These are phyloP conservation scores for Spialia ferax DNA, from an alignment of 2,888 invertebrate species.

Conservation along the genomic window DNA sequence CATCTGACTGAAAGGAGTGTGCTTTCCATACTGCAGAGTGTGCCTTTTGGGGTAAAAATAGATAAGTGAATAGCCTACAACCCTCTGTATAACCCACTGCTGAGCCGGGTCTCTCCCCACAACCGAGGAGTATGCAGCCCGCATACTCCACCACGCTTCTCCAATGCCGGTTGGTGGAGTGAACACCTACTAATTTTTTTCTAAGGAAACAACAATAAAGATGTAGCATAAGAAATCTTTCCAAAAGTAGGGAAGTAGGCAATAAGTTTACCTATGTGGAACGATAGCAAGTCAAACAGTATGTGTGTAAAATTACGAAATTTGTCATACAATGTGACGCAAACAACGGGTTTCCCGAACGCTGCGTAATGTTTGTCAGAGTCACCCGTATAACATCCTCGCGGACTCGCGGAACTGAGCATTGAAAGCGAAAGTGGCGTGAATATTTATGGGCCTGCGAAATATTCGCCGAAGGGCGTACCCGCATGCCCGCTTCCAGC, in stretches of 20 bases:
- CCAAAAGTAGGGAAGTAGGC: slow-evolving; percentile 24
- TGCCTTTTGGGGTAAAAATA: no score
- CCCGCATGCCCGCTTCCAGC: slow-evolving; percentile 71
- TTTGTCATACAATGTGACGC: slow-evolving; percentile 62
- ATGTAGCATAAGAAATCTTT: not conserved
- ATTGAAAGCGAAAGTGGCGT: slow-evolving; percentile 81
- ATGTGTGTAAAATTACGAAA: slow-evolving; percentile 63
- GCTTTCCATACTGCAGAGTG: no score
- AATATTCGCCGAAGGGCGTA: slow-evolving; percentile 84
- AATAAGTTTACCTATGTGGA: slow-evolving; percentile 31
- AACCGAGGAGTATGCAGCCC: no score
- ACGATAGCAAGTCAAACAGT: slow-evolving; percentile 43
- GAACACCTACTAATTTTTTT: no score
- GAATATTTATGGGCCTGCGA: slow-evolving; percentile 82
- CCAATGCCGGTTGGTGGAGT: no score
- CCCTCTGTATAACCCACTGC: no score
- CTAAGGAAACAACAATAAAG: not conserved
- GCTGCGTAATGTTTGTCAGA: slow-evolving; percentile 71
- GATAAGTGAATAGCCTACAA: no score
- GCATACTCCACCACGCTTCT: no score
- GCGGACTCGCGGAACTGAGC: slow-evolving; percentile 69
- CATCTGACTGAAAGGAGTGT: no score
- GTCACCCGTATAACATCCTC: slow-evolving; percentile 55
- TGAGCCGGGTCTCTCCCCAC: no score
- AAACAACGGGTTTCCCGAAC: slow-evolving; percentile 66